These are phyloP conservation scores for Leptocoma aspasia DNA, from an alignment of 2,113 vertebrate species.

Conservation along the genomic window DNA sequence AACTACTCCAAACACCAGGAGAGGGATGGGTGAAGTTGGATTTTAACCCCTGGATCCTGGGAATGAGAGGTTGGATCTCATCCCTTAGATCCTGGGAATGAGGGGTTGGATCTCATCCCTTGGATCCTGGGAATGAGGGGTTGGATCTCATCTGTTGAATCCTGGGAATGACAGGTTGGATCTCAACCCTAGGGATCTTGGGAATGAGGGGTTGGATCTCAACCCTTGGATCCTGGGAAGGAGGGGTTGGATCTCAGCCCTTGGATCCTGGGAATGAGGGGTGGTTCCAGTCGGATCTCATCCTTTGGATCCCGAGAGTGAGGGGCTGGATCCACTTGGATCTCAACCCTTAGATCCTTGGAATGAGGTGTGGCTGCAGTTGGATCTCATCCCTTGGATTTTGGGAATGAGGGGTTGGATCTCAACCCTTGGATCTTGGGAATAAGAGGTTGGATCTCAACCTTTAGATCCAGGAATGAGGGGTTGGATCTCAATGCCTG, in stretches of 20 bases:
- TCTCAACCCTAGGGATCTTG: not conserved
- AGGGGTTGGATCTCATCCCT: not conserved
- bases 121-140: not conserved
- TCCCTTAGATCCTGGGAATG: not conserved
- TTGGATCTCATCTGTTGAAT: too few relatives aligned
- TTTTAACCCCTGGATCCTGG: not conserved
- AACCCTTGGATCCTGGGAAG: not conserved
- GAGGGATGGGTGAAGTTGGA: not conserved
- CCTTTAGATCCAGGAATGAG: too few relatives aligned
- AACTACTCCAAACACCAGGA: not conserved
- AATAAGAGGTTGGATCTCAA: too few relatives aligned
- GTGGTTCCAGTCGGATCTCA: not conserved
- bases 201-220: too few relatives aligned
- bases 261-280: accelerated
- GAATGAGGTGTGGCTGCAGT: not conserved
- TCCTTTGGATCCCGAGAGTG: not conserved
- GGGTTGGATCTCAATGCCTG: too few relatives aligned
- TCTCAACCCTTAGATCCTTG: accelerated
- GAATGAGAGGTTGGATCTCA: not conserved
- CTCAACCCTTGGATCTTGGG: too few relatives aligned
- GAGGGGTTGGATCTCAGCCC: accelerated
- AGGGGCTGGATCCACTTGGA: not conserved
- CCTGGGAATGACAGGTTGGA: accelerated
- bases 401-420: not conserved
- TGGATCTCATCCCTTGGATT: not conserved